These are phyloP conservation scores for Trichechus manatus DNA, from an alignment of 2,113 vertebrate species.

Conservation along the genomic window DNA sequence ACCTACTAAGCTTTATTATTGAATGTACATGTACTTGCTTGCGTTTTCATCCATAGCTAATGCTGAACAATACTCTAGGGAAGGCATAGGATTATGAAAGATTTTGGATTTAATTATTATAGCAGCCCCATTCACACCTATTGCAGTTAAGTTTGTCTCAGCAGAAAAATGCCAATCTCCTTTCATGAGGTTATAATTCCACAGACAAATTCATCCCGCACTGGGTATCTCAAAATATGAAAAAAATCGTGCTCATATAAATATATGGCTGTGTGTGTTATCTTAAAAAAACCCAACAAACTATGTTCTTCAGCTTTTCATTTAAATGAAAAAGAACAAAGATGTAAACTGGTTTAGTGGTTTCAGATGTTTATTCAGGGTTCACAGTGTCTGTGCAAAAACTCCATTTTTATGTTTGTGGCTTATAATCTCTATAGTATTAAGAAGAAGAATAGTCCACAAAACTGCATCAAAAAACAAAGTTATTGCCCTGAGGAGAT, in stretches of 20 bases:
- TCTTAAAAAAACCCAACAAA: not conserved
- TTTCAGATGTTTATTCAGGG: slow-evolving; percentile 26
- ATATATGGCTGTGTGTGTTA: not conserved
- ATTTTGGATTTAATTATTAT: slow-evolving; percentile 86
- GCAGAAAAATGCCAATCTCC: slow-evolving; percentile 82
- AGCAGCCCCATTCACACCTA: slow-evolving; percentile 75
- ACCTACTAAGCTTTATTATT: slow-evolving; percentile 85
- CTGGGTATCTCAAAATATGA: slow-evolving; percentile 3
- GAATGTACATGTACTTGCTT: slow-evolving; percentile 87
- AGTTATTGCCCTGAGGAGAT: not conserved
- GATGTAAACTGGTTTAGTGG: not conserved
- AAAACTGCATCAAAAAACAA: not conserved
- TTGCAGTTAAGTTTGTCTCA: slow-evolving; percentile 69
- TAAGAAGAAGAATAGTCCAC: not conserved
- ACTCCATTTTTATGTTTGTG: not conserved
- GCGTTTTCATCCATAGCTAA: slow-evolving; percentile 86
- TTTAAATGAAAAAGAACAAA: slow-evolving; percentile 48
- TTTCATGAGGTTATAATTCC: slow-evolving; percentile 83
- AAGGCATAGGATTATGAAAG: slow-evolving; percentile 81
- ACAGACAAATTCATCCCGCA: slow-evolving; percentile 76
- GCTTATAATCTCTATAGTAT: not conserved
- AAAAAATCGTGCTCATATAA: not conserved
- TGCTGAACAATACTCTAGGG: slow-evolving; percentile 84
- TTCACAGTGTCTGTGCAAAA: not conserved
- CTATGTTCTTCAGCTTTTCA: not conserved